Percentiles rank a stretch among this genome's conserved stretches.
Conservation (phyloP, 2,888 invertebrate genomes). For the Mylabris sibirica region DNA sequence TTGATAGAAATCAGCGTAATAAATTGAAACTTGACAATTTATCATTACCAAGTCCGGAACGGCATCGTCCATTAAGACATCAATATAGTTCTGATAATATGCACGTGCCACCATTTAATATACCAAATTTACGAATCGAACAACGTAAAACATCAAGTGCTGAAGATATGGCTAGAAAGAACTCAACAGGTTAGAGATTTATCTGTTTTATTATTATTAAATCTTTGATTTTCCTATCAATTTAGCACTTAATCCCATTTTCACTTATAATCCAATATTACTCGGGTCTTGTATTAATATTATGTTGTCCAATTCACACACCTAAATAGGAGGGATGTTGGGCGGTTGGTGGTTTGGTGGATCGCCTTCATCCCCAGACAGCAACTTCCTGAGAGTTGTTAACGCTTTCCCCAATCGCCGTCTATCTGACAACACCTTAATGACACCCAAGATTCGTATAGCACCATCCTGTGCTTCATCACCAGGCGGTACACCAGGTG, state of each 20-base stretch:
- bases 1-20: conserved; percentile 87
- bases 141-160: conserved; percentile 90
- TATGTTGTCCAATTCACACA: conserved; percentile 16
- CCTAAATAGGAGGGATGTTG: conserved; percentile 64
- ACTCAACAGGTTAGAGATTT: conserved; percentile 72
- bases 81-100: conserved; percentile 88
- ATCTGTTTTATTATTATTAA: too few relatives aligned
- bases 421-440: conserved; percentile 89
- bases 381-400: conserved; percentile 86
- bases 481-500: conserved; percentile 74
- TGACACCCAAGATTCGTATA: conserved; percentile 88
- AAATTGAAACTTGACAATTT: conserved; percentile 87
- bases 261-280: background rate
- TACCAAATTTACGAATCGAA: conserved; percentile 86
- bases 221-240: background rate
- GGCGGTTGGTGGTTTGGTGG: conserved; percentile 87
- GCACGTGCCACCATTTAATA: conserved; percentile 84
- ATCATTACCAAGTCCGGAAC: conserved; percentile 77
- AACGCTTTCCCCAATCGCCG: conserved; percentile 84
- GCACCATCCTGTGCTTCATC: conserved; percentile 90
- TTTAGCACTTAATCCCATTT: background rate
- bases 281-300: background rate
- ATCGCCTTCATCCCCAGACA: conserved; percentile 83
- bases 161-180: conserved; percentile 89
- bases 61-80: conserved; percentile 77